phyloP scores from a whole-genome alignment of 1,140 invertebrate species.

The Macrocentrus cingulum region DNA sequence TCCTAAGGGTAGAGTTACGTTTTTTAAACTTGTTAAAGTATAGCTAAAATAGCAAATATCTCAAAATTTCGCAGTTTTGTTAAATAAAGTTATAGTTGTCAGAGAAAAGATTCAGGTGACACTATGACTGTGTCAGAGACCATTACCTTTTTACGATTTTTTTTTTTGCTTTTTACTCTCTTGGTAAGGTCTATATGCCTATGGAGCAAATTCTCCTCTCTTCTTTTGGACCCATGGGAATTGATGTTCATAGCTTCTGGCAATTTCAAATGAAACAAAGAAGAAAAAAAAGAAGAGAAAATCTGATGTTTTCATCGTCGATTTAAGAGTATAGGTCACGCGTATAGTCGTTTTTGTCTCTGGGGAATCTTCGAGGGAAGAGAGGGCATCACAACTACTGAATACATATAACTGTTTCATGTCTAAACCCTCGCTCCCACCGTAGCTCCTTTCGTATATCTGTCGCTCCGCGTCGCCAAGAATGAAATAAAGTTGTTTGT shows the following conservation, averaged over 20 bases:
- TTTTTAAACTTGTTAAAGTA: no score
- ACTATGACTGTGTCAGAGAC: no score
- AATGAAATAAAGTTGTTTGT: conserved; percentile 17
- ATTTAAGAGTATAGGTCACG: conserved; percentile 15
- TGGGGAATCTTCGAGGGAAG: not conserved
- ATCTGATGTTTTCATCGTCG: conserved; percentile 23
- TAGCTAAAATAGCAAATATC: no score
- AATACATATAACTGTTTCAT: not conserved
- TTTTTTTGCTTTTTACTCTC: conserved; percentile 4
- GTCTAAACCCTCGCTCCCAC: not conserved
- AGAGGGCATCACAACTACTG: not conserved
- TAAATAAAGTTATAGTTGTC: no score
- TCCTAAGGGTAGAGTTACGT: no score
- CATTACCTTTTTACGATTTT: not conserved
- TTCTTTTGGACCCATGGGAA: conserved; percentile 15
- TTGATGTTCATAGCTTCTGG: conserved; percentile 22
- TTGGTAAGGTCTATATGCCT: conserved; percentile 13
- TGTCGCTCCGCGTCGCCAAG: conserved; percentile 7
- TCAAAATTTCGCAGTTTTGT: no score
- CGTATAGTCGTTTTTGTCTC: not conserved
- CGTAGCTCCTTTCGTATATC: not conserved
- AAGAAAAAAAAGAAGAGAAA: conserved; percentile 14
- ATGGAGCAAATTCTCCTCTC: conserved; percentile 6
- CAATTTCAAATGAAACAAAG: conserved; percentile 13
- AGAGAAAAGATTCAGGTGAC: no score